Evolutionary conservation across 2,113 vertebrate genomes (phyloP).

Genomic region (Misgurnus anguillicaudatus): DNA sequence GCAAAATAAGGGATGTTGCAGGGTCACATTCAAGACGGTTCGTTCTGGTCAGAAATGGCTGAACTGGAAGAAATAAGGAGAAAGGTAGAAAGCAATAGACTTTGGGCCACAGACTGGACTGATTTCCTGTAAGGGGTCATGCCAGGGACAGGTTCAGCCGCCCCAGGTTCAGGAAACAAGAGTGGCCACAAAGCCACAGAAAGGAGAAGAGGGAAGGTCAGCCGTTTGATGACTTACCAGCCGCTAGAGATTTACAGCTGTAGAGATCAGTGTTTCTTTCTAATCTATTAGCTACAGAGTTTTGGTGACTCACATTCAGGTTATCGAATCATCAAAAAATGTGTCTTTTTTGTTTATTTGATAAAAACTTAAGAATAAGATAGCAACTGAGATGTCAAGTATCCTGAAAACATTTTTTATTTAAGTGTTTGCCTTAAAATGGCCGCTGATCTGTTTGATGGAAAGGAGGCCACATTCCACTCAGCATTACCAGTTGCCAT

Average conservation of each 20-base stretch:
- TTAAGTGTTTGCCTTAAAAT: constrained; percentile 14
- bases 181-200: constrained; percentile 49
- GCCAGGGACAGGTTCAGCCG: constrained; percentile 70
- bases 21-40: constrained; percentile 80
- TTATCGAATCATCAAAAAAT: neutral
- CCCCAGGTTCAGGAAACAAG: constrained; percentile 66
- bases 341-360: neutral
- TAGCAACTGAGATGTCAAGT: neutral
- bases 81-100: constrained; percentile 50
- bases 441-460: neutral
- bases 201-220: constrained; percentile 45
- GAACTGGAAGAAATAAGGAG: constrained; percentile 15
- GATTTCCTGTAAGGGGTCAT: constrained; percentile 80
- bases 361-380: neutral
- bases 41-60: constrained; percentile 71
- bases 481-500: neutral
- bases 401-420: neutral
- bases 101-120: constrained; percentile 74
- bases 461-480: neutral
- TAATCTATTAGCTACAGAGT: constrained; percentile 10
- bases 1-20: constrained; percentile 24
- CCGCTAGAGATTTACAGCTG: constrained; percentile 36
- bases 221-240: constrained; percentile 45
- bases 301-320: neutral
- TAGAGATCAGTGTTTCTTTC: neutral